These are phyloP conservation scores for Orycteropus afer DNA, from an alignment of 2,113 vertebrate genomes.

Conservation along the genomic window DNA sequence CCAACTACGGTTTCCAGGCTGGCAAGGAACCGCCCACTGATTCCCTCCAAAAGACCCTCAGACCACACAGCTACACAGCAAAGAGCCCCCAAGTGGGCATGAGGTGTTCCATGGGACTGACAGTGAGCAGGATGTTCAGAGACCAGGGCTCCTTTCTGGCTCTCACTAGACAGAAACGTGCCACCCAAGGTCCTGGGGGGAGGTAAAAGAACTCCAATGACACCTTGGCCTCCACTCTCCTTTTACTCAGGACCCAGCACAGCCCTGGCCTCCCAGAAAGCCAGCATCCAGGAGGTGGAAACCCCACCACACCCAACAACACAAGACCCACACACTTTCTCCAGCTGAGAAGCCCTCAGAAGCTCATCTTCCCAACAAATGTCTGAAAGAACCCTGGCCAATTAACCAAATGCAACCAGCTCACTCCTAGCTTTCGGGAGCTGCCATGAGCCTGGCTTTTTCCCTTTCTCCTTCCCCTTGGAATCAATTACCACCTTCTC, in stretches of 20 bases:
- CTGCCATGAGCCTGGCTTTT: accelerated
- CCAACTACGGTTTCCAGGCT: not conserved
- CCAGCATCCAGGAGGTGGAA: accelerated
- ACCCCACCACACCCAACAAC: not conserved
- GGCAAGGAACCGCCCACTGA: not conserved
- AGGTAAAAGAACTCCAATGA: accelerated
- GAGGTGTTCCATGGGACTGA: too few species aligned
- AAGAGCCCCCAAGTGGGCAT: not conserved
- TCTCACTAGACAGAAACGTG: not conserved
- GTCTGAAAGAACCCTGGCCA: accelerated
- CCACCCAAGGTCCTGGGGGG: too few species aligned
- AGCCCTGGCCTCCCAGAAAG: not conserved
- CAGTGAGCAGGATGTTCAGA: accelerated
- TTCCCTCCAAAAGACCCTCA: not conserved
- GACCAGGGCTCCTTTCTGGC: not conserved
- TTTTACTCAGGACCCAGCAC: too few species aligned
- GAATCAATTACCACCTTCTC: accelerated
- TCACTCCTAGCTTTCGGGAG: accelerated
- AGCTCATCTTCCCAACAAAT: not conserved
- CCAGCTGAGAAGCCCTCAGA: not conserved
- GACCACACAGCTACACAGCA: not conserved
- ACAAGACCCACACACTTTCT: not conserved
- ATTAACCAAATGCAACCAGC: too few species aligned
- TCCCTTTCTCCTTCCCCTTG: not conserved
- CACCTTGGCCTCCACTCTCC: not conserved